Evolutionary conservation across 2,888 invertebrate genomes (phyloP), one percentile per base, ranked within the genome.

Genomic region (Sinopyrophorus schimmeli): DNA sequence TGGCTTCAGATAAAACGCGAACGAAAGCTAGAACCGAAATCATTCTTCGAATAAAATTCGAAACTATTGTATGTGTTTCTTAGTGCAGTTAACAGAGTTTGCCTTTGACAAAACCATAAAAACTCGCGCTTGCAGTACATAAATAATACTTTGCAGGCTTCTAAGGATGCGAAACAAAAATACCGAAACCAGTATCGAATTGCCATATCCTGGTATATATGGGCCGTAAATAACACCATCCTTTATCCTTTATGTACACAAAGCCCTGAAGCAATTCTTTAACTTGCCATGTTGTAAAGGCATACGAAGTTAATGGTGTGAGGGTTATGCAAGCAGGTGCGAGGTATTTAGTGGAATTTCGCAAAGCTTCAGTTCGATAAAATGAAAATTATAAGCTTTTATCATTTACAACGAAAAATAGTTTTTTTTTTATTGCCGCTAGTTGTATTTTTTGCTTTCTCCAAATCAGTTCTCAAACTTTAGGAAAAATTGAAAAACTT

Each of bases 121-220:
- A 35, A 35, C 16, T 5, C 2, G 11, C 35, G 20, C 24, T 35
- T 35, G 35, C 23, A 35, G 35, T 35, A 16, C 12, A 35, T 35
- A 35, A 35, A 35, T 35, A 35, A 35, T 35, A 35, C 35, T 35
- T 35, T 35, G 35, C 24, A 35, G 35, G n/a, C 11, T 28, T 24
- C 35, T 30, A 28, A 21, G 21, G 37, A 46, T 30, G 30, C 37
- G 38, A 46, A 46, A 38, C 46, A 46, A 38, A 46, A 46, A 43
- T 32, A 43, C 27, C 32, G 32, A 34, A 32, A 35, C 43, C 43
- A 18, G 34, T 43, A 43, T 43, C 26, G 47, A 47, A 47, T 39
- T 46, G 46, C 46, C 31, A 30, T 38, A 47, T 47, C 32, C 31
- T 47, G 32, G 39, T 39, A 39, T 47, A 47, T 39, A 32, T 32